A percentile compares a stretch with the other conserved stretches of the same genome.
Evolutionary conservation across 2,888 invertebrate species (phyloP).

Genomic region (Cenopis cana): DNA sequence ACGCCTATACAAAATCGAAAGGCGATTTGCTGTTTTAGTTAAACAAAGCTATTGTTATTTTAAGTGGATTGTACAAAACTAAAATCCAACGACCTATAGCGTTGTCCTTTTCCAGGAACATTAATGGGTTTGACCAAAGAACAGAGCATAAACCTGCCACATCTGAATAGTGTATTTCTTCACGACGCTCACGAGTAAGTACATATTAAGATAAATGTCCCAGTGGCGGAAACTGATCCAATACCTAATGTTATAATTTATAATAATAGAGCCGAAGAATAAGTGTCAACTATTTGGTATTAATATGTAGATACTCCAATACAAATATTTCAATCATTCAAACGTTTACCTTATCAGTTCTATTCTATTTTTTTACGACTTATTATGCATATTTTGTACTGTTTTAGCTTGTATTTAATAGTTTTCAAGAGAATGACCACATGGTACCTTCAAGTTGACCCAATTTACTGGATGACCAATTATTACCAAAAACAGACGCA

Average conservation of each 20-base stretch:
- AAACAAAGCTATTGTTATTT: too few relatives aligned
- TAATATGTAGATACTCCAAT: too few relatives aligned
- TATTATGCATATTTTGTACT: not conserved
- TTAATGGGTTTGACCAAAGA: slow-evolving; percentile 18
- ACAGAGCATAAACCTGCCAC: not conserved
- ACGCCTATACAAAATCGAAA: too few relatives aligned
- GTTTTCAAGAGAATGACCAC: slow-evolving; percentile 44
- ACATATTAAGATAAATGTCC: not conserved
- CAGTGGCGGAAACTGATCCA: too few relatives aligned
- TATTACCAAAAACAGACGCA: slow-evolving; percentile 2
- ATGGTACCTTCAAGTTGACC: slow-evolving; percentile 45
- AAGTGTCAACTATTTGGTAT: too few relatives aligned
- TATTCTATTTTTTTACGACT: not conserved
- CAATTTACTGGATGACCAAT: slow-evolving; percentile 32
- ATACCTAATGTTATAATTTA: too few relatives aligned
- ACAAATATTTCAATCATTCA: too few relatives aligned
- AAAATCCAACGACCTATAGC: too few relatives aligned
- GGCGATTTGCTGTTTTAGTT: too few relatives aligned
- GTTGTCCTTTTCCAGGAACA: not conserved
- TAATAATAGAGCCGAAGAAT: too few relatives aligned
- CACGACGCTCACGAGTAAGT: slow-evolving; percentile 8
- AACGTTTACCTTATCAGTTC: not conserved
- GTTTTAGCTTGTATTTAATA: slow-evolving; percentile 40
- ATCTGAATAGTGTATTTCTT: not conserved
- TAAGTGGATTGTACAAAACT: too few relatives aligned